These are phyloP conservation scores for Acanthopagrus latus DNA, from an alignment of 2,797 vertebrate genomes.

Conservation along the genomic window DNA sequence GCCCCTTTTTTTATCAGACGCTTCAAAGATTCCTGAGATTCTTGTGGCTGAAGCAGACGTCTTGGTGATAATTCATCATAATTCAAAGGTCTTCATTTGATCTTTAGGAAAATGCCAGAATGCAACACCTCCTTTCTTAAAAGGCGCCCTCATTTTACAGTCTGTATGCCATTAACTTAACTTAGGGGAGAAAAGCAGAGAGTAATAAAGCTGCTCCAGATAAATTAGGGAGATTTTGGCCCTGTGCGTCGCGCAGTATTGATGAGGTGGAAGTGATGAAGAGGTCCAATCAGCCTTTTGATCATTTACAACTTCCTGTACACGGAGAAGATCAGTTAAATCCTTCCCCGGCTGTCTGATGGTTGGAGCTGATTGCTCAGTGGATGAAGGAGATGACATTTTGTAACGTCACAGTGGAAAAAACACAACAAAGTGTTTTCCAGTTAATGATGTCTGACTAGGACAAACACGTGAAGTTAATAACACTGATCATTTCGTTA, in stretches of 20 bases:
- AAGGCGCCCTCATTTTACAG: constrained; percentile 52
- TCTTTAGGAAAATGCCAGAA: constrained; percentile 63
- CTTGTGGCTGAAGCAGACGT: constrained; percentile 35
- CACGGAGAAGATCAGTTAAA: constrained; percentile 1
- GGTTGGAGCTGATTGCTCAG: not conserved
- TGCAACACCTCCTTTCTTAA: constrained; percentile 43
- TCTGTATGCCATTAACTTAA: constrained; percentile 36
- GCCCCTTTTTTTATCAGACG: constrained; percentile 7
- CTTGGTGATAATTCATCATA: constrained; percentile 57
- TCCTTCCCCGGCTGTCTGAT: not conserved
- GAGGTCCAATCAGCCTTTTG: constrained; percentile 25
- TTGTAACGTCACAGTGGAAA: not conserved
- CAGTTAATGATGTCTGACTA: not conserved
- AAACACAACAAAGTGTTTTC: not conserved
- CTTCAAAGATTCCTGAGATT: constrained; percentile 57
- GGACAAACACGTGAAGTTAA: too few relatives aligned
- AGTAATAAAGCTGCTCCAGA: constrained; percentile 22
- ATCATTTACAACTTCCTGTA: constrained; percentile 16
- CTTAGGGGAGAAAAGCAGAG: constrained; percentile 4
- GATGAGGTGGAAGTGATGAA: constrained; percentile 12
- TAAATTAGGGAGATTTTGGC: constrained; percentile 6
- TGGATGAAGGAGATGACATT: not conserved
- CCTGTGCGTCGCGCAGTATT: not conserved
- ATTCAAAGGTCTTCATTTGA: constrained; percentile 69
- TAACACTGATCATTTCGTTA: too few relatives aligned